Evolutionary conservation across 1,140 invertebrate species (phyloP).

Genomic region (Solenopsis fugax): DNA sequence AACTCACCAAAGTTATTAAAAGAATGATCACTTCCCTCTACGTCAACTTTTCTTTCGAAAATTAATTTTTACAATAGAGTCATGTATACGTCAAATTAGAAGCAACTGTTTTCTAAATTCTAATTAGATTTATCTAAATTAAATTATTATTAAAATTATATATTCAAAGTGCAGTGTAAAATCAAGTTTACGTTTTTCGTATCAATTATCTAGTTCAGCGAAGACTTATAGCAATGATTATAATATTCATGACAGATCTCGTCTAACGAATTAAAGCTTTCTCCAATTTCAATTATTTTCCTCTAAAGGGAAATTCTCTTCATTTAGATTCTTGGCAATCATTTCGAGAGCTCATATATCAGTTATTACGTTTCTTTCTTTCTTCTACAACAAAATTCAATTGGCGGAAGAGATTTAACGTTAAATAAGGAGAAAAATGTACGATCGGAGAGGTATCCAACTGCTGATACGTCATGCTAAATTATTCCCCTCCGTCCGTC

Average conservation of each 20-base stretch:
- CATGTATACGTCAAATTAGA: not conserved
- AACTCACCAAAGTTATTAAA: conserved; percentile 5
- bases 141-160: not conserved
- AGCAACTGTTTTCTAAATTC: not conserved
- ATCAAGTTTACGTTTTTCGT: not conserved
- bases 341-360: not conserved
- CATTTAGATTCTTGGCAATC: not conserved
- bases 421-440: conserved; percentile 34
- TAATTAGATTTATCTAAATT: not conserved
- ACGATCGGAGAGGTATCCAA: not conserved
- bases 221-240: too few relatives aligned
- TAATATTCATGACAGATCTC: not conserved
- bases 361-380: conserved; percentile 1
- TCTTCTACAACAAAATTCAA: conserved; percentile 16
- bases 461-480: conserved; percentile 69
- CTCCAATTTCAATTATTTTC: not conserved
- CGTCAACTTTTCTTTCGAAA: not conserved
- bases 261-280: not conserved
- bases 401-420: not conserved
- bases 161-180: not conserved
- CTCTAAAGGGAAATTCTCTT: not conserved
- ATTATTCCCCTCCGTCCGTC: conserved; percentile 66
- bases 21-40: not conserved
- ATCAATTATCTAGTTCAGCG: not conserved
- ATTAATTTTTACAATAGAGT: not conserved